Base-by-base conservation (phyloP, 2,797 vertebrate genomes). In the Artibeus jamaicensis region DNA sequence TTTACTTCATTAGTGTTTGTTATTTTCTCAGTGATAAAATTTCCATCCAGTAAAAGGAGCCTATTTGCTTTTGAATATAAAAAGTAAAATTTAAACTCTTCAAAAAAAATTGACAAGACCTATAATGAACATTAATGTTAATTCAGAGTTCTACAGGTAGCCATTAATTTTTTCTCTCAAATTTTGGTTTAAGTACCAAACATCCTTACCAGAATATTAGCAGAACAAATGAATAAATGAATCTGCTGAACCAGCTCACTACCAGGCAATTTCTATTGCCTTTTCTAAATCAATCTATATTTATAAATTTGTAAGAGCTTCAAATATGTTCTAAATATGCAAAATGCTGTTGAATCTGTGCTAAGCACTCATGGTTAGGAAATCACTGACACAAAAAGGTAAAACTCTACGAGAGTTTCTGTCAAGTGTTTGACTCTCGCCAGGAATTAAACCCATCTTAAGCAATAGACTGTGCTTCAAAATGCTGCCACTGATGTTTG, bases 261-360 rank as follows among this genome's bases (percentile, higher is more conserved):
- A 0, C 18, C 39, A 42, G 39, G 7, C 39, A 42, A 83, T 4
- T 46, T 94, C 57, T 48, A 4, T 86, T 78, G 84, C 91, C 53
- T 94, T 15, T 92, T 50, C 32, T 83, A 44, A 91, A 5, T 39
- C 85, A 34, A 44, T 87, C 67, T 67, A 21, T 62, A 24, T 95
- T 91, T 95, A n/a, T 84, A 91, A 87, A 90, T 84, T 44, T 91
- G 55, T 24, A 42, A 55, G 62, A 21, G 44, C 53, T 90, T 89
- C 24, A 0, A 91, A 39, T 70, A 71, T 4, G 0, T 92, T 73
- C 83, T 94, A 94, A 90, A 70, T 85, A 71, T 55, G 39, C 42
- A 91, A 86, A 94, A 78, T 70, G n/a, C 62, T 18, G 1, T 95
- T 96, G 78, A 77, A 90, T 92, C 89, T 74, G 79, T 65, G 24